phyloP scores from a whole-genome alignment of 2,113 vertebrate genomes.

The Hippocampus zosterae region DNA sequence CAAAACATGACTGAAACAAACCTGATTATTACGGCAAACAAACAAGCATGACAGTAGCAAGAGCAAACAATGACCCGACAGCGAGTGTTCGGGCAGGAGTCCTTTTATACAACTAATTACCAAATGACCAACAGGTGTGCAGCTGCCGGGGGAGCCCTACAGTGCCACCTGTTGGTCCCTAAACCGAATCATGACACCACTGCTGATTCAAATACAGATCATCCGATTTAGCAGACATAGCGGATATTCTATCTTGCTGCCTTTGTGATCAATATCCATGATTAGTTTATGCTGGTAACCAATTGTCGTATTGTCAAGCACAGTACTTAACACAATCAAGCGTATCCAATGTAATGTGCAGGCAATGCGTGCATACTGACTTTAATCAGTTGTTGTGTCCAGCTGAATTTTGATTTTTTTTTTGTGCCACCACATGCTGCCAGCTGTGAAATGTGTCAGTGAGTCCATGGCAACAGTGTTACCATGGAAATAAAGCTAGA shows the following conservation, averaged over 20 bases:
- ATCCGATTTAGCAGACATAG: neutral
- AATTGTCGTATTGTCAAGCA: neutral
- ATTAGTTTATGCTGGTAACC: neutral
- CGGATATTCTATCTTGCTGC: neutral
- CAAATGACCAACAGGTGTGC: no score
- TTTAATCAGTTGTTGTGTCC: neutral
- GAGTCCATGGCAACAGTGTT: conserved; percentile 47
- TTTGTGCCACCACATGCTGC: neutral
- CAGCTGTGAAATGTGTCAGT: conserved; percentile 4
- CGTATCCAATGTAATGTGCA: neutral
- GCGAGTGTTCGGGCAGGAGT: no score
- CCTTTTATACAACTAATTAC: no score
- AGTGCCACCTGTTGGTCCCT: no score
- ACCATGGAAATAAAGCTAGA: conserved; percentile 27
- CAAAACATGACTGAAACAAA: no score
- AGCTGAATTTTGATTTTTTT: neutral
- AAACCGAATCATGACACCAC: no score
- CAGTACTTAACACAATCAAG: neutral
- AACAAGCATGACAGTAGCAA: no score
- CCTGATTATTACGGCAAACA: no score
- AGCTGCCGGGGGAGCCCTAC: no score
- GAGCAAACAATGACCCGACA: no score
- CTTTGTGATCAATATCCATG: neutral
- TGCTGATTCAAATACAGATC: neutral
- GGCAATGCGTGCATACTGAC: neutral